Evolutionary conservation across 35 echinoderm and acorn worm species (phyloP).

Genomic region (Amphiura filiformis): DNA sequence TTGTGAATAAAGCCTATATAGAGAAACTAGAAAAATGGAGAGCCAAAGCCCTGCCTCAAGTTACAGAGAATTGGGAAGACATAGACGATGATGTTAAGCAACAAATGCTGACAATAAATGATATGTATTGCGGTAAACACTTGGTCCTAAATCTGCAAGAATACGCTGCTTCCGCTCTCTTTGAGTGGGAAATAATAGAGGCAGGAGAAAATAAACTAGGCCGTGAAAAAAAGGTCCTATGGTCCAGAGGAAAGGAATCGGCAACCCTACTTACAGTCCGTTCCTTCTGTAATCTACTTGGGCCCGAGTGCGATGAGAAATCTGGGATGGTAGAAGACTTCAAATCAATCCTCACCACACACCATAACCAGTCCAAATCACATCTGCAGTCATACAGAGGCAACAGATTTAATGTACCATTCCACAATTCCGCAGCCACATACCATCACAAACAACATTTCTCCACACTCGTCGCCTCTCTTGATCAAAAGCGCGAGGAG

Average conservation of each 20-base stretch:
- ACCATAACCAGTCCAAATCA: too few relatives aligned
- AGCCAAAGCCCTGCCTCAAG: slow-evolving; percentile 15
- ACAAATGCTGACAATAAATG: slow-evolving; percentile 36
- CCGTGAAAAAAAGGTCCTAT: slow-evolving; percentile 31
- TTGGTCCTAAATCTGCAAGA: slow-evolving; percentile 39
- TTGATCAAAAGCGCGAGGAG: slow-evolving; percentile 33
- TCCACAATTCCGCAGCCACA: slow-evolving; percentile 8
- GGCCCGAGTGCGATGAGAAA: slow-evolving; percentile 18
- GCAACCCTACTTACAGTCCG: slow-evolving; percentile 30
- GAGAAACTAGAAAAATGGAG: slow-evolving; percentile 34
- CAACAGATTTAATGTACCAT: slow-evolving; percentile 40
- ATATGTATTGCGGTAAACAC: slow-evolving; percentile 64
- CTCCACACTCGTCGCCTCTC: not conserved
- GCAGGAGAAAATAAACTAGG: slow-evolving; percentile 32
- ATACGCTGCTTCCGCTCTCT: slow-evolving; percentile 41
- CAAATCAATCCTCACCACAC: not conserved
- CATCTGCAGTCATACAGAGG: slow-evolving; percentile 26
- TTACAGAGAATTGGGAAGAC: slow-evolving; percentile 47
- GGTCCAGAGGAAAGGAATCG: slow-evolving; percentile 17
- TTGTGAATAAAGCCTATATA: slow-evolving; percentile 48
- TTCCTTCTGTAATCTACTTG: slow-evolving; percentile 13
- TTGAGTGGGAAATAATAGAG: slow-evolving; percentile 71
- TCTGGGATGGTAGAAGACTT: slow-evolving; percentile 40
- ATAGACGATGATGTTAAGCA: slow-evolving; percentile 26
- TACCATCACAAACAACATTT: slow-evolving; percentile 31